phyloP scores from a whole-genome alignment of 2,113 vertebrate species.

The Dicentrarchus labrax region DNA sequence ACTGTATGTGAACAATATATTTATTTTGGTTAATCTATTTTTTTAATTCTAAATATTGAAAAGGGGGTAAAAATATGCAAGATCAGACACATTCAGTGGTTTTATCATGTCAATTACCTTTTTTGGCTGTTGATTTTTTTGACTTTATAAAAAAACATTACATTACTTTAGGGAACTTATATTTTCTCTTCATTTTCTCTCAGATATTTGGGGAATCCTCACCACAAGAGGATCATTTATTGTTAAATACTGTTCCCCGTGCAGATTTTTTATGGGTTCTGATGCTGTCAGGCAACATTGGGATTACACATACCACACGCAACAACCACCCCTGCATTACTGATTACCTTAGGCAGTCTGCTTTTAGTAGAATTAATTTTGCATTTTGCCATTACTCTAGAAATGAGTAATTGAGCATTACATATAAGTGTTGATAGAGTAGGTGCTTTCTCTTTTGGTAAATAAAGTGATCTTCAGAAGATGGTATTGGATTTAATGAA shows the following conservation, averaged over 20 bases:
- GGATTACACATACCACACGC: neutral
- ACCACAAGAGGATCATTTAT: neutral
- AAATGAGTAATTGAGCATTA: conserved; percentile 3
- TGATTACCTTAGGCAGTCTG: conserved; percentile 1
- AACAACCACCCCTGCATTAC: neutral
- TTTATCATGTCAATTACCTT: too few relatives aligned
- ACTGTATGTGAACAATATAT: neutral
- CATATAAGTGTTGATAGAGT: conserved; percentile 21
- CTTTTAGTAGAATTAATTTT: conserved; percentile 22
- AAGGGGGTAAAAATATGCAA: too few relatives aligned
- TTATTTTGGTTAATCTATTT: too few relatives aligned
- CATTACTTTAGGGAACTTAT: neutral
- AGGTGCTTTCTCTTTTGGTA: conserved; percentile 8
- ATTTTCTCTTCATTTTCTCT: neutral
- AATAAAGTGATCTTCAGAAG: conserved; percentile 34
- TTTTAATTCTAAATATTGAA: too few relatives aligned
- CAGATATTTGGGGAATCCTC: neutral
- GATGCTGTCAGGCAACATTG: neutral
- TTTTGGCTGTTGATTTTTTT: too few relatives aligned
- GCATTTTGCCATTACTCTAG: neutral
- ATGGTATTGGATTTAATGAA: conserved; percentile 32
- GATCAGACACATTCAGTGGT: too few relatives aligned
- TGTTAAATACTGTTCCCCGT: neutral
- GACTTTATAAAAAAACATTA: too few relatives aligned
- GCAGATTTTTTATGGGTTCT: neutral